Conservation (phyloP, 2,113 vertebrate genomes). For the Phoenicopterus ruber region DNA sequence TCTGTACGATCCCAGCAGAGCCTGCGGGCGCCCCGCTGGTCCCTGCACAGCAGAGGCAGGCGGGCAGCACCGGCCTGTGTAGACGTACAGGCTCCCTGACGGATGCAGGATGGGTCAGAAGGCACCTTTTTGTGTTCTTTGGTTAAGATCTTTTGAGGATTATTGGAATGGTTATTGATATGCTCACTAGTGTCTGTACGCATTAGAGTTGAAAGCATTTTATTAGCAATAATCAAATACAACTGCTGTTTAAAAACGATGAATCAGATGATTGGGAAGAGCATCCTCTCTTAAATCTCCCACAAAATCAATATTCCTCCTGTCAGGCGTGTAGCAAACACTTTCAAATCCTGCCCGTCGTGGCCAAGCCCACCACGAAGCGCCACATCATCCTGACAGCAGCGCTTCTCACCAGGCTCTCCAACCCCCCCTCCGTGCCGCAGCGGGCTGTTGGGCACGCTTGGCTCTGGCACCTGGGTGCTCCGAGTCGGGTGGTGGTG, state of each 20-base stretch:
- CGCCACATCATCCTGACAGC: not conserved
- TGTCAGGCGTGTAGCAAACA: not conserved
- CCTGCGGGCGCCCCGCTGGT: fast-evolving
- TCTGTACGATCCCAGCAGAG: not conserved
- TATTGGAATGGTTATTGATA: not conserved
- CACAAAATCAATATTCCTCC: not conserved
- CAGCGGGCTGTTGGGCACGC: fast-evolving
- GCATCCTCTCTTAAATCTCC: not conserved
- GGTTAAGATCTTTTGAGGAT: not conserved
- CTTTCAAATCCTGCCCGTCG: not conserved
- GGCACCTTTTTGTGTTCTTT: not conserved
- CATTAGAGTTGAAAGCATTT: not conserved
- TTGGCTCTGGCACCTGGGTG: not conserved
- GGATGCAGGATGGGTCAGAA: not conserved
- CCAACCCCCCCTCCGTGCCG: fast-evolving
- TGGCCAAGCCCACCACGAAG: not conserved
- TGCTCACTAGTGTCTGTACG: not conserved
- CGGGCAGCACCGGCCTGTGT: not conserved
- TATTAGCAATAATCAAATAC: slow-evolving; percentile 28
- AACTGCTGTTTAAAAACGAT: not conserved
- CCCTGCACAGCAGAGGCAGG: not conserved
- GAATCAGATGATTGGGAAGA: not conserved
- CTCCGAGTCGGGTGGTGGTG: not conserved
- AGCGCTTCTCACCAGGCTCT: not conserved
- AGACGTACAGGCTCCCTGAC: fast-evolving